Evolutionary conservation across 1,140 invertebrate species (phyloP).

Genomic region (Ceratina japonica): DNA sequence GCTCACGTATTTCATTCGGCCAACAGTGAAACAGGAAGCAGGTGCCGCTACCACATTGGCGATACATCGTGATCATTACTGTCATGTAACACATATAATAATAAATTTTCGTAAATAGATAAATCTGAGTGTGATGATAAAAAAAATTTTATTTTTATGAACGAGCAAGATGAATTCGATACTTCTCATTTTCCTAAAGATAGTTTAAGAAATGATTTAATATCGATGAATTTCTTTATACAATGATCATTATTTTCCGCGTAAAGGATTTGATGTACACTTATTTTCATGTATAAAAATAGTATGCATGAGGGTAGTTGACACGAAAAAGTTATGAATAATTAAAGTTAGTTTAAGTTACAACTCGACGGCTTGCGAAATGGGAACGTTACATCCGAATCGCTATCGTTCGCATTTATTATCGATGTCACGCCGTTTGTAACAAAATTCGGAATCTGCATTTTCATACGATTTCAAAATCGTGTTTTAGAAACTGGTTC

Average conservation of each 20-base stretch:
- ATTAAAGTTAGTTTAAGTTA: too few species aligned
- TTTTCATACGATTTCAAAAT: conserved; percentile 2
- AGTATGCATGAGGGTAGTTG: not conserved
- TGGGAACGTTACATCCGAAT: not conserved
- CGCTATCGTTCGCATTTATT: conserved; percentile 5
- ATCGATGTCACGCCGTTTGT: not conserved
- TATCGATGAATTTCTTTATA: too few species aligned
- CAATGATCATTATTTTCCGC: too few species aligned
- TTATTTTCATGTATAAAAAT: not conserved
- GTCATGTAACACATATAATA: not conserved
- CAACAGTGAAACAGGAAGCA: conserved; percentile 2
- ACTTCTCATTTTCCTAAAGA: too few species aligned
- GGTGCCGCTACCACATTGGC: not conserved
- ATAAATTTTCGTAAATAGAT: too few species aligned
- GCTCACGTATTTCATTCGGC: not conserved
- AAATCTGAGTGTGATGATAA: too few species aligned
- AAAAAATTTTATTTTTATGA: too few species aligned
- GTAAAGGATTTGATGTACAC: too few species aligned
- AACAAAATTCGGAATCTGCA: not conserved
- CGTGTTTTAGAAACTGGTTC: too few species aligned
- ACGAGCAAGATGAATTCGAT: too few species aligned
- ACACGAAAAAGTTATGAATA: not conserved
- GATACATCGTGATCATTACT: not conserved
- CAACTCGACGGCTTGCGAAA: not conserved
- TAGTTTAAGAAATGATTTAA: too few species aligned